phyloP scores from a whole-genome alignment of 53 echinoderm and acorn worm species.

The Echinometra lucunter region DNA sequence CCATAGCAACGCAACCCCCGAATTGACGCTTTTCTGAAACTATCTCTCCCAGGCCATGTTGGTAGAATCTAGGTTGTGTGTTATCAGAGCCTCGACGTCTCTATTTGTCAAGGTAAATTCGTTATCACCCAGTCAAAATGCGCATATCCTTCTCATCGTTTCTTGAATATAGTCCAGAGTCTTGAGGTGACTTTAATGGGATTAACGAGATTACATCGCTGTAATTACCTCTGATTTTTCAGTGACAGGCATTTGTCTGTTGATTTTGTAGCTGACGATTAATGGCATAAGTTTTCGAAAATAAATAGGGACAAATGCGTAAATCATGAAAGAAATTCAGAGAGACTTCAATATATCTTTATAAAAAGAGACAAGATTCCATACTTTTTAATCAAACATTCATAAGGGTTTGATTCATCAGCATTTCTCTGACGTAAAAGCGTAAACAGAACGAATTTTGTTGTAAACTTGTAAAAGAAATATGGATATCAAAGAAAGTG shows the following conservation, averaged over 20 bases:
- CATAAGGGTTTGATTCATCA: neutral
- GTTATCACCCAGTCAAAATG: slow-evolving; percentile 8
- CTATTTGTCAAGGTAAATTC: neutral
- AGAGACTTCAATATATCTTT: neutral
- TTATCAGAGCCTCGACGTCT: neutral
- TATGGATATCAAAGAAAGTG: neutral
- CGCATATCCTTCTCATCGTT: neutral
- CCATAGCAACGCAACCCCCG: slow-evolving; percentile 49
- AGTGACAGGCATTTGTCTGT: neutral
- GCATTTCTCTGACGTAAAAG: slow-evolving; percentile 24
- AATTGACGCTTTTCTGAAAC: slow-evolving; percentile 34
- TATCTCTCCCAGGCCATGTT: neutral
- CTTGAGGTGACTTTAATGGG: neutral
- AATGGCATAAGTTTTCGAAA: neutral
- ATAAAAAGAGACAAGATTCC: neutral
- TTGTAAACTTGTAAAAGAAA: neutral
- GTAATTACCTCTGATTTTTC: neutral
- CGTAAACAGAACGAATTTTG: neutral
- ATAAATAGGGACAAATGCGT: neutral
- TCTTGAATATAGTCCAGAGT: neutral
- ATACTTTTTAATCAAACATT: neutral
- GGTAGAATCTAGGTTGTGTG: neutral
- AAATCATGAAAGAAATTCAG: neutral
- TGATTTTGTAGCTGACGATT: neutral
- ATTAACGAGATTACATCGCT: neutral